Percentiles rank a stretch among this genome's conserved stretches.
Evolutionary conservation across 2,888 invertebrate genomes (phyloP).

Genomic region (Steinernema carpocapsae): DNA sequence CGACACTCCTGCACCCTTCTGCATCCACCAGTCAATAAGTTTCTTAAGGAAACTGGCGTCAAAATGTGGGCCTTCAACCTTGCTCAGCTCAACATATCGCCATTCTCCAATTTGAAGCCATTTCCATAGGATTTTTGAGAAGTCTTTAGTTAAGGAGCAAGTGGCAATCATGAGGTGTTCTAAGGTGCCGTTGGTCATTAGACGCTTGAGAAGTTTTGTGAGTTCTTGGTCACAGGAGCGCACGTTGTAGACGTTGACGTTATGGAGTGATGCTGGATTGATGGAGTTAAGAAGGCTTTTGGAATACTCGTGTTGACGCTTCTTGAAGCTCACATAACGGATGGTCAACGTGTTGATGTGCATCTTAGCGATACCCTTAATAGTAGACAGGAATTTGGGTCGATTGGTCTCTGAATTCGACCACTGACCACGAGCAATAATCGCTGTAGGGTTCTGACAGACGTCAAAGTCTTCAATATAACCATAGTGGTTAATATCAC

Average conservation of each 20-base stretch:
- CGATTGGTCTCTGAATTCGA: conserved; percentile 16
- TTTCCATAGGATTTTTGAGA: conserved; percentile 12
- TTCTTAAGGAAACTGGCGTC: conserved; percentile 5
- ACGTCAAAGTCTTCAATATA: not conserved
- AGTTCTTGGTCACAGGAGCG: not conserved
- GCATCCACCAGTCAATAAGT: conserved; percentile 10
- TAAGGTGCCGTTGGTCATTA: not conserved
- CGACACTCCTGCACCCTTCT: not conserved
- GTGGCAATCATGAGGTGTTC: conserved; percentile 15
- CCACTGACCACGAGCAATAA: conserved; percentile 1
- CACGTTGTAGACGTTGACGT: conserved; percentile 15
- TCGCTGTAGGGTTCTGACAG: conserved; percentile 7
- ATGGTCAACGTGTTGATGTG: not conserved
- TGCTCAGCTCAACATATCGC: conserved; percentile 11
- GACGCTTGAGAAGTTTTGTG: not conserved
- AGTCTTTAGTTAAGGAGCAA: not conserved
- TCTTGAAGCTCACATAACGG: not conserved
- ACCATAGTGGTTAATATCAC: conserved; percentile 2
- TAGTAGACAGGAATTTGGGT: not conserved
- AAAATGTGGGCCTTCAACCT: not conserved
- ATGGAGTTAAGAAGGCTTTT: not conserved
- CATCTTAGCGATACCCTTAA: not conserved
- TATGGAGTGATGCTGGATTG: not conserved
- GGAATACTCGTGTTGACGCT: not conserved
- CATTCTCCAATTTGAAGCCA: conserved; percentile 1